Conservation (phyloP, 2,113 vertebrate genomes). For the Diglossa brunneiventris region DNA sequence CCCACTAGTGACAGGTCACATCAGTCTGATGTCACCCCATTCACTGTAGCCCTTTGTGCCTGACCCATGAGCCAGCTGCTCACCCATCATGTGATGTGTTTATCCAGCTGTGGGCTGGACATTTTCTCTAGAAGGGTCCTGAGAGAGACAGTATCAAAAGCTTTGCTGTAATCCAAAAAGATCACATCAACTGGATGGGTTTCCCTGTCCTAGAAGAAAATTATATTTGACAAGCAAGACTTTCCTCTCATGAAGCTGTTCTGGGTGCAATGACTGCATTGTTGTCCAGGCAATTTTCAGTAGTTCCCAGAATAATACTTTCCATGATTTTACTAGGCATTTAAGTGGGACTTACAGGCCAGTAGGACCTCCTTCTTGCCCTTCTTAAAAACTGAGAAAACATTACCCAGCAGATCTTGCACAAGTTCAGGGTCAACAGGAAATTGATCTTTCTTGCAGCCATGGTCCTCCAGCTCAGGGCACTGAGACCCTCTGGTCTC, state of each 20-base stretch:
- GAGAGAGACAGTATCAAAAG: rapidly evolving
- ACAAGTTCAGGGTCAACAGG: background rate
- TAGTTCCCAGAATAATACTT: background rate
- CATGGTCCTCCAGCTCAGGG: background rate
- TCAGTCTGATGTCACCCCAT: background rate
- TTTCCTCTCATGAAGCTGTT: background rate
- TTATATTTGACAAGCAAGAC: background rate
- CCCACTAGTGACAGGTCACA: background rate
- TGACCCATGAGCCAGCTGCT: background rate
- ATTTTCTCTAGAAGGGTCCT: background rate
- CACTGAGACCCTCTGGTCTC: background rate
- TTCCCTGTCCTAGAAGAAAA: background rate
- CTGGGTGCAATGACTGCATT: background rate
- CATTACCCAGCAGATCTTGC: background rate
- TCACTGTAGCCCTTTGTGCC: background rate
- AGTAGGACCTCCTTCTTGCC: background rate
- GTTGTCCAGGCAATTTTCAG: background rate
- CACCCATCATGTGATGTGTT: background rate
- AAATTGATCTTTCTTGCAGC: background rate
- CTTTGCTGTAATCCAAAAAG: background rate
- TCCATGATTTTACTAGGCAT: background rate
- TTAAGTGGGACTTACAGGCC: background rate
- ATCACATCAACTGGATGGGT: background rate
- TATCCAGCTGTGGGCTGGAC: background rate
- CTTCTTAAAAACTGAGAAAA: background rate